Evolutionary conservation across 2,888 invertebrate species (phyloP).

Genomic region (Physocephala rufipes): DNA sequence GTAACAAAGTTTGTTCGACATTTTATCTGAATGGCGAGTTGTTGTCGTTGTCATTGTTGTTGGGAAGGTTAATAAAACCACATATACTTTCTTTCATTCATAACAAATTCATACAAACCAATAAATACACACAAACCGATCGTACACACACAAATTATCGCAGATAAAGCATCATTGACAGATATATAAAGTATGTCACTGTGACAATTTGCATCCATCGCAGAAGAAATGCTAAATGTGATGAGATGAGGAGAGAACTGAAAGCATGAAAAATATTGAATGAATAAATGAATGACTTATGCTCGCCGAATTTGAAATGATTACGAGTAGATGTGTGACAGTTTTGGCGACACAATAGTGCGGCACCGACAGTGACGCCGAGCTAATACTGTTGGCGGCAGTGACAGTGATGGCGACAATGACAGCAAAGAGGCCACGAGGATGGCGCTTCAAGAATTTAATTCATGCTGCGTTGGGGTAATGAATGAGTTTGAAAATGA

Average conservation of each 20-base stretch:
- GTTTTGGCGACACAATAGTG: background rate
- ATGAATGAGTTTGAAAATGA: constrained; percentile 43
- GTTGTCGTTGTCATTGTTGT: background rate
- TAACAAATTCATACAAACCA: too few relatives aligned
- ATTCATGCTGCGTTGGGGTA: constrained; percentile 45
- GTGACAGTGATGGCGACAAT: background rate
- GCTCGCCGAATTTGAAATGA: background rate
- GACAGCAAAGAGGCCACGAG: background rate
- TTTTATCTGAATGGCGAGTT: background rate
- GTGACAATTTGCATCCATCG: background rate
- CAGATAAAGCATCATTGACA: too few relatives aligned
- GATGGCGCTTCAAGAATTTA: constrained; percentile 44
- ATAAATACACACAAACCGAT: too few relatives aligned
- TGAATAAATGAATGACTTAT: background rate
- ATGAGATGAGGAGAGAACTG: too few relatives aligned
- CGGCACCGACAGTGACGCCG: background rate
- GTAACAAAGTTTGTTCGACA: constrained; percentile 14
- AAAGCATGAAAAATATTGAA: too few relatives aligned
- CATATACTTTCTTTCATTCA: too few relatives aligned
- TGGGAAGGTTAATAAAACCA: background rate
- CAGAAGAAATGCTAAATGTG: too few relatives aligned
- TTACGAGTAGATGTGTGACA: background rate
- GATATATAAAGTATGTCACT: too few relatives aligned
- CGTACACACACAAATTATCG: too few relatives aligned
- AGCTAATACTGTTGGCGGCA: background rate